Evolutionary conservation across 2,797 vertebrate species (phyloP), one percentile per base, ranked within the genome.

Genomic region (Tokudaia muenninki): DNA sequence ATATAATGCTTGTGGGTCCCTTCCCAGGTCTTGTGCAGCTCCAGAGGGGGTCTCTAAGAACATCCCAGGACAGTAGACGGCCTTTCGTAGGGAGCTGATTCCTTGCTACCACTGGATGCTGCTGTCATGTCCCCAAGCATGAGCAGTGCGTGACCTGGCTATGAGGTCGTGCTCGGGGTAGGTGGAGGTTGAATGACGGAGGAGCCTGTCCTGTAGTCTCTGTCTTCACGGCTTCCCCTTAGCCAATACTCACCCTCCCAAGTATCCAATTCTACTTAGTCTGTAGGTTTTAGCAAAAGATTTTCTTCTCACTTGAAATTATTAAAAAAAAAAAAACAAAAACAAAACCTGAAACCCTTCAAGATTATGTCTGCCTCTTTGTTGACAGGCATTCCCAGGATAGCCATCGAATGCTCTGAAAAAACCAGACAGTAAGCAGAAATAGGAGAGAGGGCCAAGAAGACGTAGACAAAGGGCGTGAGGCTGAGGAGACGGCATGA

Each of bases 211-310:
- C 63, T 41, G 63, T 12, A 0, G 31, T 8, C 12, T 57, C 59
- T 55, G 47, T n/a, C 55, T 14, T 34, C 10, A 0, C 0, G 1
- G 8, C 19, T 1, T 0, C 16, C 16, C 10, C 24, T 16, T 24
- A 88, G 2, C 26, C 61, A 91, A 65, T 1, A 7, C 10, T 26
- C 44, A n/a, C 12, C 59, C 47, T 12, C 22, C 37, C 1, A 29
- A 29, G 3, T 0, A 67, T 88, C 74, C 44, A 29, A 75, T 70
- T 95, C 81, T 57, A 59, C 78, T 57, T 67, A 44, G 63, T 70
- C 59, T 12, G 6, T 26, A n/a, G 57, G 26, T 80, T 67, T 83
- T n/a, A 78, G 34, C 34, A 70, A 55, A 61, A 81, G 44, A 52
- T 21, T 44, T 52, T 74, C 55, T 59, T 67, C 70, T 63, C 77